phyloP scores from a whole-genome alignment of 2,888 invertebrate species.

The Macrosoma leucophasiata region DNA sequence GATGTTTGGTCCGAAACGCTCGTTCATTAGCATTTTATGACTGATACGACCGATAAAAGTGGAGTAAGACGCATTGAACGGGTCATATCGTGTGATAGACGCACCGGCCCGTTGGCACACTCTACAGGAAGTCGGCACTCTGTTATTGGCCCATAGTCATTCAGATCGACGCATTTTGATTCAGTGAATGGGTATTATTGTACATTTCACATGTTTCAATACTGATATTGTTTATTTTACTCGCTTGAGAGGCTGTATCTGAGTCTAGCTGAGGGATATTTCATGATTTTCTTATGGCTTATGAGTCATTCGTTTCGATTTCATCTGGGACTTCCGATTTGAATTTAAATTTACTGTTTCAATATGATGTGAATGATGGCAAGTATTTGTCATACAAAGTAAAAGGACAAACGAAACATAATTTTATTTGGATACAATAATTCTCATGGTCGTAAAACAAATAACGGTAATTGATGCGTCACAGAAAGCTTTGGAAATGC shows the following conservation, averaged over 20 bases:
- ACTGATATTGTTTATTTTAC: slow-evolving; percentile 48
- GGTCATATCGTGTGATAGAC: slow-evolving; percentile 67
- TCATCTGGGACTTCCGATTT: too few species aligned
- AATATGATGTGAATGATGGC: too few species aligned
- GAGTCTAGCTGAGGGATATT: slow-evolving; percentile 10
- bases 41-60: slow-evolving; percentile 73
- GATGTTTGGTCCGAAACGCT: slow-evolving; percentile 72
- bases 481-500: too few species aligned
- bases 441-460: too few species aligned
- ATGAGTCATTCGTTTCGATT: too few species aligned
- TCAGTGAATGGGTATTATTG: slow-evolving; percentile 53
- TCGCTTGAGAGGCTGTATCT: slow-evolving; percentile 35
- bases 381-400: too few species aligned
- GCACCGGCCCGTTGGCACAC: slow-evolving; percentile 51
- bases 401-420: too few species aligned
- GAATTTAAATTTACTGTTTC: too few species aligned
- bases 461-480: too few species aligned
- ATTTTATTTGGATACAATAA: too few species aligned
- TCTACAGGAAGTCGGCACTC: slow-evolving; percentile 54
- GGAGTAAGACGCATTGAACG: slow-evolving; percentile 72
- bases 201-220: slow-evolving; percentile 45
- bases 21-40: slow-evolving; percentile 76
- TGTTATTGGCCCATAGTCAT: slow-evolving; percentile 55
- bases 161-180: slow-evolving; percentile 51
- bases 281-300: too few species aligned